A percentile compares a stretch with the other conserved stretches of the same genome.
Conservation (phyloP, 2,888 invertebrate genomes). For the Phyllotreta cruciferae region DNA sequence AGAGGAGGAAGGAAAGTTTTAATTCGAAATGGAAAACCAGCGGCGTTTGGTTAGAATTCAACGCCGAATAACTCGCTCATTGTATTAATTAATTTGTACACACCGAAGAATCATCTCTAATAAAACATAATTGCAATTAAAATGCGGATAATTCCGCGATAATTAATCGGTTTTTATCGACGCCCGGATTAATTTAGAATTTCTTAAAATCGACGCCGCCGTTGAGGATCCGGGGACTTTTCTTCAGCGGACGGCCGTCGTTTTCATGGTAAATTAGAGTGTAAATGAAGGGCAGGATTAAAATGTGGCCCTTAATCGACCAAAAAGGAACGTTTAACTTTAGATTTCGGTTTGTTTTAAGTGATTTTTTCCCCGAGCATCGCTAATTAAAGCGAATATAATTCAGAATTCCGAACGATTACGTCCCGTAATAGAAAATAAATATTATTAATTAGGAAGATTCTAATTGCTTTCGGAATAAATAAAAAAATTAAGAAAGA, state of each 20-base stretch:
- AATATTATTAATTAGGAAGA: neutral
- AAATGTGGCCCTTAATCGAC: constrained; percentile 43
- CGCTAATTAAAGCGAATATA: constrained; percentile 14
- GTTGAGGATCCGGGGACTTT: constrained; percentile 33
- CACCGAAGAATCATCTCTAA: neutral
- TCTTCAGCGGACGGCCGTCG: constrained; percentile 22
- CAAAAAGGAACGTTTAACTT: constrained; percentile 30
- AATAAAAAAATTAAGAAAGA: too few relatives aligned
- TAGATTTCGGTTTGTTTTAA: constrained; percentile 31
- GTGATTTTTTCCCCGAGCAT: constrained; percentile 11
- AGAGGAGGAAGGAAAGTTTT: constrained; percentile 57
- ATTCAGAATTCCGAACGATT: neutral
- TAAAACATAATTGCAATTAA: too few relatives aligned
- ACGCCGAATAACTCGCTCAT: neutral
- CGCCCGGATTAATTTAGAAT: too few relatives aligned
- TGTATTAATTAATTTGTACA: neutral
- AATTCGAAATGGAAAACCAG: constrained; percentile 43
- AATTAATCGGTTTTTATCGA: too few relatives aligned
- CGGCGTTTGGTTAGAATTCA: neutral
- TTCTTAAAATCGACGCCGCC: constrained; percentile 40
- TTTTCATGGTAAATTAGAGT: constrained; percentile 47
- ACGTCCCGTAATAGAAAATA: neutral
- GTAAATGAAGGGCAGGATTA: constrained; percentile 48
- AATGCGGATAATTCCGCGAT: too few relatives aligned
- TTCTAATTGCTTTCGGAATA: too few relatives aligned